Conservation (phyloP, 2,797 vertebrate species). For the Takifugu ocellatus region DNA sequence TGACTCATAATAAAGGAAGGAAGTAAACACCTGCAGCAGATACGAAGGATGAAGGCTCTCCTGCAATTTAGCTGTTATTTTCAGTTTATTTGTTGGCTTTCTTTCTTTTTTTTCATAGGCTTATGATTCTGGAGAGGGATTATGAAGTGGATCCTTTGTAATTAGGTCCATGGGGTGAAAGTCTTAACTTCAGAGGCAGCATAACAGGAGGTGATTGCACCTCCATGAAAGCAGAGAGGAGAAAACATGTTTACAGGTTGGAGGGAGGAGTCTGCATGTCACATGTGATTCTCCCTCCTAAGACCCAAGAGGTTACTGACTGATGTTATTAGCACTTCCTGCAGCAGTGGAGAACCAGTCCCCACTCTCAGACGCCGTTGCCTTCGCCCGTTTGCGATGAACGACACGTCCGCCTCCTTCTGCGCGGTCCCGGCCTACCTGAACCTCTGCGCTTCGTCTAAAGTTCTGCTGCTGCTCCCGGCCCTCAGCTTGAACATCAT, state of each 20-base stretch:
- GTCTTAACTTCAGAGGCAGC: conserved; percentile 52
- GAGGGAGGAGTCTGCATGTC: conserved; percentile 23
- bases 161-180: conserved; percentile 71
- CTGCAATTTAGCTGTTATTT: conserved; percentile 40
- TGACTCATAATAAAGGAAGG: conserved; percentile 5
- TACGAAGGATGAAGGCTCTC: conserved; percentile 20
- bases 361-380: not conserved
- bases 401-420: conserved; percentile 39
- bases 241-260: conserved; percentile 53
- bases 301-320: conserved; percentile 12
- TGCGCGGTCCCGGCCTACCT: conserved; percentile 54
- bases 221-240: conserved; percentile 12
- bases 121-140: conserved; percentile 58
- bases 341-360: conserved; percentile 9
- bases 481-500: conserved; percentile 62
- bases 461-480: conserved; percentile 58
- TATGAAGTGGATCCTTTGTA: conserved; percentile 68
- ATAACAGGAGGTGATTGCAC: conserved; percentile 49
- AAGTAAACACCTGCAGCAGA: conserved; percentile 11
- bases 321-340: conserved; percentile 14
- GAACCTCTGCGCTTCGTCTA: conserved; percentile 53
- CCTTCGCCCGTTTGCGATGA: conserved; percentile 45
- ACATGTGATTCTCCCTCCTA: conserved; percentile 7
- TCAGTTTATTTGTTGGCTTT: conserved; percentile 40
- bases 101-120: conserved; percentile 22